phyloP scores from a whole-genome alignment of 2,888 invertebrate genomes.

The Pharmacophagus antenor region DNA sequence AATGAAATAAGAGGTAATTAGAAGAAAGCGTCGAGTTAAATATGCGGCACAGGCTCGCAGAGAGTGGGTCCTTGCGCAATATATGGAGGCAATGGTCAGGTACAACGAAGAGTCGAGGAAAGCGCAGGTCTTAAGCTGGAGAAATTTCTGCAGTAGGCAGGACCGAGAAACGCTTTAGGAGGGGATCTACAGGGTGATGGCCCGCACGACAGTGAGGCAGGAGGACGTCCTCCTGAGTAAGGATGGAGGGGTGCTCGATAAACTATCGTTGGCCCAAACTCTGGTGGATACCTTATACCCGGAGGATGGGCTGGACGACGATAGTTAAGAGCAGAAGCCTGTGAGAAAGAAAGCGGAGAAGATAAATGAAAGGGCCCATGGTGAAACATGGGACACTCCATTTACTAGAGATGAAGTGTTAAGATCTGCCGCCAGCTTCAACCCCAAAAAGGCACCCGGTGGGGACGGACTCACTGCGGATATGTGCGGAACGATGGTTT shows the following conservation, averaged over 20 bases:
- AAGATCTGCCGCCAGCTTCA: not conserved
- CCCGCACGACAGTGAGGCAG: not conserved
- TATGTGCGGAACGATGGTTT: not conserved
- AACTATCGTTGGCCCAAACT: not conserved
- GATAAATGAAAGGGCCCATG: not conserved
- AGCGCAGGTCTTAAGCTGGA: not conserved
- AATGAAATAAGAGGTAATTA: not conserved
- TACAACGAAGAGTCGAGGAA: not conserved
- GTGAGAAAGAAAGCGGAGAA: not conserved
- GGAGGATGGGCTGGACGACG: not conserved
- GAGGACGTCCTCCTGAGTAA: not conserved
- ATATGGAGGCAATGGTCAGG: not conserved
- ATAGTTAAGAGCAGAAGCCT: not conserved
- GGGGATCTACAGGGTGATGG: not conserved
- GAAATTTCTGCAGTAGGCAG: not conserved
- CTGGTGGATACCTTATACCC: not conserved
- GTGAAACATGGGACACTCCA: not conserved
- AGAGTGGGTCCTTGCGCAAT: not conserved
- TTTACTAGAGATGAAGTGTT: not conserved
- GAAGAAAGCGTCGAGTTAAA: too few species aligned
- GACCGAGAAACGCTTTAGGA: not conserved
- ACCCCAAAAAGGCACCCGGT: not conserved
- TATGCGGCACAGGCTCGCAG: not conserved
- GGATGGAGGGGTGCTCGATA: not conserved
- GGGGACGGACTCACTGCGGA: not conserved